phyloP scores from a whole-genome alignment of 2,888 invertebrate species.

The Napeogenes inachia region DNA sequence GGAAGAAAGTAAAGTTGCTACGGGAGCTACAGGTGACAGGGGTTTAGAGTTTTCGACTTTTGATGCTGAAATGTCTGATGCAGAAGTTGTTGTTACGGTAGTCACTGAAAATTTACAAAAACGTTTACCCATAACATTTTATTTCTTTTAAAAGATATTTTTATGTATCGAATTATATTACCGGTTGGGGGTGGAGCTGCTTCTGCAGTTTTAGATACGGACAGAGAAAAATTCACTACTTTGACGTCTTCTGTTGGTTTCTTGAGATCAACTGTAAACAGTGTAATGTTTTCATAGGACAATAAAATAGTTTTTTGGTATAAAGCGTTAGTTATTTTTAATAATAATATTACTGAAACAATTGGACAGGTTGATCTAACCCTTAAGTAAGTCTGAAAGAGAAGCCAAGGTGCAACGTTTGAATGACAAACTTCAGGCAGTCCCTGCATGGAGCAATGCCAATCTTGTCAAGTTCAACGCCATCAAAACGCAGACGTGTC shows the following conservation, averaged over 20 bases:
- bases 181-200: constrained; percentile 29
- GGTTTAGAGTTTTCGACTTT: constrained; percentile 1
- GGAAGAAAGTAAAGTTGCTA: constrained; percentile 2
- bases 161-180: background rate
- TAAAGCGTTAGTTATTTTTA: no score
- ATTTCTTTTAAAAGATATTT: no score
- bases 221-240: constrained; percentile 29
- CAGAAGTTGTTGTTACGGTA: constrained; percentile 15
- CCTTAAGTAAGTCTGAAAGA: no score
- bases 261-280: constrained; percentile 31
- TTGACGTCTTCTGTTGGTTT: constrained; percentile 28
- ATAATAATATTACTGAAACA: no score
- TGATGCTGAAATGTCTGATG: constrained; percentile 4
- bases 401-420: no score
- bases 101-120: background rate
- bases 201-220: constrained; percentile 37
- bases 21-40: constrained; percentile 8
- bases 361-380: no score
- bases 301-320: background rate
- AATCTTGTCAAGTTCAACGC: no score
- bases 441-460: no score
- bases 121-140: no score
- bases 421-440: no score
- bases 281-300: background rate
- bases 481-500: no score